Percentiles rank a stretch among this genome's conserved stretches.
Evolutionary conservation across 2,113 vertebrate genomes (phyloP).

Genomic region (Empidonax alnorum): DNA sequence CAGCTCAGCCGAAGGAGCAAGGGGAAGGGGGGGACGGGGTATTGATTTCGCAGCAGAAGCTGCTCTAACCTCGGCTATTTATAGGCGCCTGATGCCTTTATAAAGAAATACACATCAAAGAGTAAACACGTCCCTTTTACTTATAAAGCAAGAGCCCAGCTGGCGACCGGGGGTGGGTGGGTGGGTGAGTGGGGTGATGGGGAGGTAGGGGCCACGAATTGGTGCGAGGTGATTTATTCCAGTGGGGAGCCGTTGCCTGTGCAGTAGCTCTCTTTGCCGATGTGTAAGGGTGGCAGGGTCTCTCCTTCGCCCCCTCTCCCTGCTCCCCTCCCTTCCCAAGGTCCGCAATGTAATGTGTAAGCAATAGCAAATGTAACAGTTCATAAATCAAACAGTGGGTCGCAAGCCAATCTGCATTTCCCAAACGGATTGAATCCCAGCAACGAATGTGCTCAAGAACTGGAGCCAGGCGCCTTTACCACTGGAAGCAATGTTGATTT

Average conservation of each 20-base stretch:
- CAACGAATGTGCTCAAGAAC: constrained; percentile 62
- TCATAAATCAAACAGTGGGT: constrained; percentile 77
- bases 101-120: constrained; percentile 52
- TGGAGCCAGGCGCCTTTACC: constrained; percentile 54
- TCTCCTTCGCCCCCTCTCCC: neutral
- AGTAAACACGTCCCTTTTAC: constrained; percentile 18
- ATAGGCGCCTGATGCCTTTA: constrained; percentile 63
- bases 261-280: neutral
- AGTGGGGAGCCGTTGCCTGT: neutral
- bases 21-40: constrained; percentile 44
- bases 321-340: neutral
- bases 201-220: neutral
- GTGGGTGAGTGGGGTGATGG: neutral
- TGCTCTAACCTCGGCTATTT: constrained; percentile 72
- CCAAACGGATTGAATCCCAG: constrained; percentile 70
- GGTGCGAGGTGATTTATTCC: neutral
- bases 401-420: constrained; percentile 69
- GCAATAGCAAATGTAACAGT: constrained; percentile 62
- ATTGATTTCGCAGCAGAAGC: constrained; percentile 73
- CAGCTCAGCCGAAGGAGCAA: constrained; percentile 64
- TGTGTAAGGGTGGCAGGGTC: neutral
- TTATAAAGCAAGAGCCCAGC: neutral
- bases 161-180: neutral
- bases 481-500: constrained; percentile 53
- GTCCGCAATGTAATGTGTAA: constrained; percentile 74